Evolutionary conservation across 2,888 invertebrate species (phyloP), one percentile per base, ranked within the genome.

Genomic region (Lasioglossum zephyrum): DNA sequence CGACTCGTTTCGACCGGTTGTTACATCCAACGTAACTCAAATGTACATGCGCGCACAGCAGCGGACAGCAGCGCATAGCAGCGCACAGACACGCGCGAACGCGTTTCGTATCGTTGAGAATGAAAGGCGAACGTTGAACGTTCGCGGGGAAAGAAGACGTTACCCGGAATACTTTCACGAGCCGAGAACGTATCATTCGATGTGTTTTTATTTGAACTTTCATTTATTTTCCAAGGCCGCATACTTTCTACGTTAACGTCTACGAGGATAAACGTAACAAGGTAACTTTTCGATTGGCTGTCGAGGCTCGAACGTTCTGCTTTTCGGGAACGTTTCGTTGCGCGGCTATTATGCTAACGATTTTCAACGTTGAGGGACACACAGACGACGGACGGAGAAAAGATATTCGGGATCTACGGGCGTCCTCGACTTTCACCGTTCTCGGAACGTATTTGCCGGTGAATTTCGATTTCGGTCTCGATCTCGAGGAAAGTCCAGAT

Each of bases 141-240:
- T 41, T 22, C 47, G 49, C 31, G 6, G 63, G 31, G 31, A 39
- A 77, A 75, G 87, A 85, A 87, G 84, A 86, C 81, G 63, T 81
- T 86, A 85, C 79, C 78, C 83, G 86, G 88, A 86, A 86, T 84
- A 87, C 88, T 88, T 88, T 88, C 88, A 86, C 86, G 36, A 41
- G 63, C 74, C 75, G 77, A 77, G 44, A 78, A 77, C 69, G 85
- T 81, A 85, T 82, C 77, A 41, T 82, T 85, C 49, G 66, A 13
- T 22, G 26, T 49, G 70, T 79, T 85, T 89, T 86, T 88, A 72
- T 82, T 87, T 77, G 78, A 77, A 78, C 83, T 89, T 90, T 89
- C 86, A 79, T 89, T 86, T 82, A 70, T 73, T 80, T 77, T 66
- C 75, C 75, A 63, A 22, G n/a, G 11, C 63, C 1, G 26, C 47